Percentiles rank a stretch among this genome's conserved stretches.
These are phyloP conservation scores for Nesoenas mayeri DNA, from an alignment of 2,113 vertebrate species.

Conservation along the genomic window DNA sequence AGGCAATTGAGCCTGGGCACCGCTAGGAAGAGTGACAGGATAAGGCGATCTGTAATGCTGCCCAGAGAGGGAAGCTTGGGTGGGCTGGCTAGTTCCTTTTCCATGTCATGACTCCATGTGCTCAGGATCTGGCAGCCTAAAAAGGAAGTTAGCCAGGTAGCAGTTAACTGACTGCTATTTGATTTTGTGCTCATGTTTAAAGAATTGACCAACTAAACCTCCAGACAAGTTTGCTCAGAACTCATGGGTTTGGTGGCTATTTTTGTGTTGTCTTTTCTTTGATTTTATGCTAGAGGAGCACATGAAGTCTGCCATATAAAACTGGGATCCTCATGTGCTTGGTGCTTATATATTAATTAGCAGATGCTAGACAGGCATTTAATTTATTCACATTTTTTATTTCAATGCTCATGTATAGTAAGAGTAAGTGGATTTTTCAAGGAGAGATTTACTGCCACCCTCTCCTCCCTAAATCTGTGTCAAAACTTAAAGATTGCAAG, in stretches of 20 bases:
- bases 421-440: not conserved
- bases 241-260: accelerated
- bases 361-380: not conserved
- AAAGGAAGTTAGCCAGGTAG: not conserved
- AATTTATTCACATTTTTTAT: not conserved
- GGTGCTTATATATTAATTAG: not conserved
- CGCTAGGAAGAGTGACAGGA: accelerated
- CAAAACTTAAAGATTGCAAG: not conserved
- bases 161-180: not conserved
- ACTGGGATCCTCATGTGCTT: not conserved
- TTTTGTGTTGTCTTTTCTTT: not conserved
- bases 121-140: not conserved
- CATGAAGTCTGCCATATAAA: not conserved
- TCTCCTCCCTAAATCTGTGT: not conserved
- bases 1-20: not conserved
- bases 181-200: not conserved
- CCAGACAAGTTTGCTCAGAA: not conserved
- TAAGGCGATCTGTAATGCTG: not conserved
- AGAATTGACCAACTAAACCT: not conserved
- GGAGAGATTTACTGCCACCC: not conserved
- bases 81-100: not conserved
- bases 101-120: accelerated
- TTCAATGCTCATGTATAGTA: not conserved
- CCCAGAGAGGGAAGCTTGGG: accelerated
- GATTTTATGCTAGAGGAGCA: not conserved